Conservation (phyloP, 1,140 invertebrate species). For the Calliopsis andreniformis region DNA sequence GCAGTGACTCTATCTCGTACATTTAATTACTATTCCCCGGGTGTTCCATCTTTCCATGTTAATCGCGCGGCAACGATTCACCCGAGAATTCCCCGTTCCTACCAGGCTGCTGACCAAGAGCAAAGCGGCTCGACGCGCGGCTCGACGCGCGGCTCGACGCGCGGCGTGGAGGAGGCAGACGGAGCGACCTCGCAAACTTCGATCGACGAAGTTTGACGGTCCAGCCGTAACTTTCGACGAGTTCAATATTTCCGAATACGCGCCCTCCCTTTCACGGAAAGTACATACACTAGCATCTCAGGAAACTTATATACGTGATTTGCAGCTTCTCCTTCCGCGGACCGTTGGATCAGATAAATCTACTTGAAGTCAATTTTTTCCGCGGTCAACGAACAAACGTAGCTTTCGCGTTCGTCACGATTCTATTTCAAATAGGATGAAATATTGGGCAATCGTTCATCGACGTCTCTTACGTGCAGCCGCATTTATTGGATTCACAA, state of each 20-base stretch:
- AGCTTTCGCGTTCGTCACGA: neutral
- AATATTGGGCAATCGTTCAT: slow-evolving; percentile 30
- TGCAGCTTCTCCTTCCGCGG: slow-evolving; percentile 25
- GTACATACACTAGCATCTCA: slow-evolving; percentile 1
- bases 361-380: slow-evolving; percentile 56
- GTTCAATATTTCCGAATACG: slow-evolving; percentile 64
- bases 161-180: neutral
- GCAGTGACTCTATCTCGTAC: slow-evolving; percentile 43
- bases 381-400: slow-evolving; percentile 49
- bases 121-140: too few relatives aligned
- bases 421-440: slow-evolving; percentile 16
- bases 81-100: slow-evolving; percentile 2
- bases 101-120: too few relatives aligned
- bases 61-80: slow-evolving; percentile 47
- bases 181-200: slow-evolving; percentile 50
- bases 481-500: slow-evolving; percentile 23
- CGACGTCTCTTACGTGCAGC: neutral
- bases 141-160: too few relatives aligned
- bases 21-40: slow-evolving; percentile 51
- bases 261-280: slow-evolving; percentile 31
- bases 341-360: slow-evolving; percentile 48
- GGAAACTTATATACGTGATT: slow-evolving; percentile 63
- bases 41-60: slow-evolving; percentile 45
- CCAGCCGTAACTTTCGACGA: slow-evolving; percentile 55
- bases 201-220: slow-evolving; percentile 61